phyloP scores from a whole-genome alignment of 2,888 invertebrate genomes.

The Embidobia sp. region DNA sequence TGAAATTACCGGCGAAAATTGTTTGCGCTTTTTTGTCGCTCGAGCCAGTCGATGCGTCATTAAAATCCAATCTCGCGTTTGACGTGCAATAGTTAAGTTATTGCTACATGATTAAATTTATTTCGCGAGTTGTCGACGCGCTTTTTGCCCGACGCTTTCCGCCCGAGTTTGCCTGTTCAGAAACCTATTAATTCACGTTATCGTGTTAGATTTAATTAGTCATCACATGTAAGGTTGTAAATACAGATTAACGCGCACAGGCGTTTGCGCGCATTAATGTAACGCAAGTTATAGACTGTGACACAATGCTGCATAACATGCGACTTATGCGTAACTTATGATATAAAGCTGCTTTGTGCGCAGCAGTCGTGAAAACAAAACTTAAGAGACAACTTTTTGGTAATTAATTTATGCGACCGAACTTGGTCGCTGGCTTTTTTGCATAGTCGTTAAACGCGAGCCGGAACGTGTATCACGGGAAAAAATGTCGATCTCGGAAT shows the following conservation, averaged over 20 bases:
- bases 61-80: background rate
- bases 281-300: conserved; percentile 44
- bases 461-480: too few relatives aligned
- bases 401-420: conserved; percentile 28
- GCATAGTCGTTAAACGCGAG: background rate
- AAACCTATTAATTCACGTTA: conserved; percentile 51
- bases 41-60: background rate
- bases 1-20: too few relatives aligned
- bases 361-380: conserved; percentile 6
- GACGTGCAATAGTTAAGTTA: background rate
- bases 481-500: too few relatives aligned
- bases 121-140: background rate
- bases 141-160: background rate
- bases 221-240: conserved; percentile 52
- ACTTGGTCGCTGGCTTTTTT: background rate
- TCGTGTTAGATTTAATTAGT: conserved; percentile 56
- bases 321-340: conserved; percentile 33
- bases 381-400: conserved; percentile 14
- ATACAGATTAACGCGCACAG: conserved; percentile 53
- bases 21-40: too few relatives aligned
- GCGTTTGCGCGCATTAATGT: conserved; percentile 33
- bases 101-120: background rate
- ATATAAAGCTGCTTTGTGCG: conserved; percentile 17
- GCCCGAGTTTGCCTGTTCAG: conserved; percentile 4
- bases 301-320: conserved; percentile 33